Conservation (phyloP, 1,140 invertebrate species). For the Acromyrmex charruanus region DNA sequence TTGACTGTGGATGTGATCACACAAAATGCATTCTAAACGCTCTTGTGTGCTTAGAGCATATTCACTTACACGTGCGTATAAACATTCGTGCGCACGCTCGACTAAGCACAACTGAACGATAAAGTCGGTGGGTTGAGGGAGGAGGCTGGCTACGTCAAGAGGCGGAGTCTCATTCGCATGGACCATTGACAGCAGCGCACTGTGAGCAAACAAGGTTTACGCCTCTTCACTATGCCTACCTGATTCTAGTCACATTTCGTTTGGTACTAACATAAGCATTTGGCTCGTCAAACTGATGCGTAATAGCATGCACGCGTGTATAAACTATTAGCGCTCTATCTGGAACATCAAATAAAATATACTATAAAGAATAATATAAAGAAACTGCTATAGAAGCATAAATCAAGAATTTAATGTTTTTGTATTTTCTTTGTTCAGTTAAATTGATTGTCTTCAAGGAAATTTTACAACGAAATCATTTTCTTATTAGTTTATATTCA, state of each 20-base stretch:
- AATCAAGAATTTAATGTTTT: neutral
- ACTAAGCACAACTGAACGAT: slow-evolving; percentile 67
- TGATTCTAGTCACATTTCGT: slow-evolving; percentile 33
- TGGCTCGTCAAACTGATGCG: slow-evolving; percentile 42
- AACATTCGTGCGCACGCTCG: slow-evolving; percentile 77
- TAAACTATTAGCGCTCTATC: slow-evolving; percentile 18
- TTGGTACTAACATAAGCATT: slow-evolving; percentile 47
- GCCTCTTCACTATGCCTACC: slow-evolving; percentile 78
- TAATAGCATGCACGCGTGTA: slow-evolving; percentile 34
- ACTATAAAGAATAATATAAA: slow-evolving; percentile 16
- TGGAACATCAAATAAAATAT: slow-evolving; percentile 28
- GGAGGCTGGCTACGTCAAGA: slow-evolving; percentile 79
- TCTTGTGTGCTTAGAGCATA: slow-evolving; percentile 7
- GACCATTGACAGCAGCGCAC: slow-evolving; percentile 83
- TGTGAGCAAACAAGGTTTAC: slow-evolving; percentile 79
- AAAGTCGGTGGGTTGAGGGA: slow-evolving; percentile 65
- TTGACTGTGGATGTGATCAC: slow-evolving; percentile 46
- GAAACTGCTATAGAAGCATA: neutral
- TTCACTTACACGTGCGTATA: slow-evolving; percentile 41
- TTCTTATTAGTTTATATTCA: too few relatives aligned
- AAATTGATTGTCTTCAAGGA: neutral
- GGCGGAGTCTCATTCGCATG: slow-evolving; percentile 82
- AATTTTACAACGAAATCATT: too few relatives aligned
- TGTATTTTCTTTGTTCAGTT: neutral
- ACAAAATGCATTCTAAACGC: slow-evolving; percentile 17